These are phyloP conservation scores for Cynaeus angustus DNA, from an alignment of 2,888 invertebrate genomes.

Conservation along the genomic window DNA sequence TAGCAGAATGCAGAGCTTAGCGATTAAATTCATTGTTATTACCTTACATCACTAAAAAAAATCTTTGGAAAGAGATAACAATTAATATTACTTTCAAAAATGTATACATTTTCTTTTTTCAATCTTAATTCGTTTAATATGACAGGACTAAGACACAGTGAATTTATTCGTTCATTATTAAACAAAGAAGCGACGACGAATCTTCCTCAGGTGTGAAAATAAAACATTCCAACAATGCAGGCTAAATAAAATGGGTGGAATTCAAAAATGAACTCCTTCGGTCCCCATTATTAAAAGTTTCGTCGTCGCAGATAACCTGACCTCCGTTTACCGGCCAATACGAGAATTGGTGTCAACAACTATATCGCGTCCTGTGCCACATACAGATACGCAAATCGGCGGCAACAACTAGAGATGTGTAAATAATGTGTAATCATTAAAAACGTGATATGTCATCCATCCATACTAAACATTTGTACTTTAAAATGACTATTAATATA, in stretches of 20 bases:
- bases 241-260: too few relatives aligned
- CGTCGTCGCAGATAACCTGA: conserved; percentile 36
- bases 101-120: conserved; percentile 69
- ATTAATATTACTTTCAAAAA: conserved; percentile 70
- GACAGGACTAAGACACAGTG: conserved; percentile 73
- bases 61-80: conserved; percentile 73
- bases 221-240: conserved; percentile 27
- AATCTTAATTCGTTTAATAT: conserved; percentile 71
- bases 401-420: conserved; percentile 40
- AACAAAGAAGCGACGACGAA: conserved; percentile 37
- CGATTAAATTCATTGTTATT: conserved; percentile 65
- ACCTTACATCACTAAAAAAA: conserved; percentile 70
- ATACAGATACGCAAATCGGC: conserved; percentile 29
- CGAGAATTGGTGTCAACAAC: conserved; percentile 43
- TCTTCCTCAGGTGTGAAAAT: conserved; percentile 14
- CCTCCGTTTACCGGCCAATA: conserved; percentile 42
- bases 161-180: conserved; percentile 69
- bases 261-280: not conserved
- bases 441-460: conserved; percentile 66
- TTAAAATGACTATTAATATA: conserved; percentile 81
- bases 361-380: conserved; percentile 21
- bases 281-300: not conserved
- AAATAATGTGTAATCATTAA: conserved; percentile 43
- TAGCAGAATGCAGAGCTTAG: conserved; percentile 65
- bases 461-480: conserved; percentile 83